phyloP scores from a whole-genome alignment of 2,888 invertebrate genomes.

The Hyposoter dolosus region DNA sequence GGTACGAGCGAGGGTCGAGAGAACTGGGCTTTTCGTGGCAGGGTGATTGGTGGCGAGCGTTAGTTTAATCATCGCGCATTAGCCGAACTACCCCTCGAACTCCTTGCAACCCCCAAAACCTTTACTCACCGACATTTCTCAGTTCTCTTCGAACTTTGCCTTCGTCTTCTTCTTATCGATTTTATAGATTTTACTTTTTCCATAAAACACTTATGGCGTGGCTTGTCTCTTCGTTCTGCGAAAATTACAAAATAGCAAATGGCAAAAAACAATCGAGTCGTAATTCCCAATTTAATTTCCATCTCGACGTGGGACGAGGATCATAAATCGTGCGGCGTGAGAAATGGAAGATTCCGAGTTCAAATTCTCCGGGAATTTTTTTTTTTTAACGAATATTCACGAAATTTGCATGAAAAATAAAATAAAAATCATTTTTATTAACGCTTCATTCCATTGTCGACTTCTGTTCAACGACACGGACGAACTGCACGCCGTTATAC shows the following conservation, averaged over 20 bases:
- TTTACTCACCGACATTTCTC: slow-evolving; percentile 58
- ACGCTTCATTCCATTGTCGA: slow-evolving; percentile 54
- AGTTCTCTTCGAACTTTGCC: slow-evolving; percentile 58
- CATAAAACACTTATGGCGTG: background rate
- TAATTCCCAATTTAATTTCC: slow-evolving; percentile 79
- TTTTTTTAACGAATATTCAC: background rate
- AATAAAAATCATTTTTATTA: background rate
- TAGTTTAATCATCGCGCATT: slow-evolving; percentile 85
- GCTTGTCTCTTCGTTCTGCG: background rate
- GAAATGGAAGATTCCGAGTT: background rate
- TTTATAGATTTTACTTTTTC: slow-evolving; percentile 46
- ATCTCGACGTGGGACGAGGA: background rate
- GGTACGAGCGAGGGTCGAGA: slow-evolving; percentile 61
- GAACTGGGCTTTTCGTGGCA: slow-evolving; percentile 81
- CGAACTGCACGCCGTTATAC: slow-evolving; percentile 32
- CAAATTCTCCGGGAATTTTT: slow-evolving; percentile 12
- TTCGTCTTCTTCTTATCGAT: slow-evolving; percentile 50
- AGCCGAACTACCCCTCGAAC: slow-evolving; percentile 74
- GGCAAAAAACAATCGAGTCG: slow-evolving; percentile 68
- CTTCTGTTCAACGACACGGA: slow-evolving; percentile 42
- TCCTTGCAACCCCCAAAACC: slow-evolving; percentile 63
- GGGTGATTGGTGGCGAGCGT: slow-evolving; percentile 84
- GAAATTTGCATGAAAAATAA: background rate
- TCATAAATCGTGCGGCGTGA: background rate
- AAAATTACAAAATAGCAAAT: slow-evolving; percentile 5